A percentile compares a stretch with the other conserved stretches of the same genome.
Conservation (phyloP, 2,113 vertebrate species). For the Hypanus sabinus region DNA sequence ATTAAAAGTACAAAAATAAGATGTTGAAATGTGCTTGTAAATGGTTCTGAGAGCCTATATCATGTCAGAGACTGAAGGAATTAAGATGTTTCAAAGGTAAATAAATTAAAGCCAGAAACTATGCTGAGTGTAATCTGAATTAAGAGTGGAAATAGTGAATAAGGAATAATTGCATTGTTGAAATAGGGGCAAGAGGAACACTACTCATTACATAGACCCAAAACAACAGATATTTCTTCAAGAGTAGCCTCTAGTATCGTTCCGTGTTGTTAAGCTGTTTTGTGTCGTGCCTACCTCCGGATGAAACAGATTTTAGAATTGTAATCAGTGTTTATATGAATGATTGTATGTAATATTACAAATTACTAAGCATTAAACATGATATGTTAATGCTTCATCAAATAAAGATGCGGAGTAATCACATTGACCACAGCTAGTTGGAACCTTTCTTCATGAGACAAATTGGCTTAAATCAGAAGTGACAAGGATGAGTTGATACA, state of each 20-base stretch:
- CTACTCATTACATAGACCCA: background rate
- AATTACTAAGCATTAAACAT: background rate
- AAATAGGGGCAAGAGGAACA: background rate
- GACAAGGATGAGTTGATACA: constrained; percentile 29
- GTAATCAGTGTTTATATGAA: background rate
- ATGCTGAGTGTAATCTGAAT: background rate
- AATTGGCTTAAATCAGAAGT: constrained; percentile 18
- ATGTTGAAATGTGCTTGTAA: background rate
- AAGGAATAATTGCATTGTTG: background rate
- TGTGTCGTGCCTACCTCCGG: too few species aligned
- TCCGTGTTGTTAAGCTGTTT: background rate
- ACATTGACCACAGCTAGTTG: background rate
- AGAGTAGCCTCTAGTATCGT: background rate
- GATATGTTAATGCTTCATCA: background rate
- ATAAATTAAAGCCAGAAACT: background rate
- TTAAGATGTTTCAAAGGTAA: background rate
- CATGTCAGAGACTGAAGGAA: background rate
- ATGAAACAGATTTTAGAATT: background rate
- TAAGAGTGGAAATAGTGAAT: background rate
- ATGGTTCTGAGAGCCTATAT: background rate
- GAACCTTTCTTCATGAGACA: constrained; percentile 7
- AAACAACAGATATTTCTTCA: background rate
- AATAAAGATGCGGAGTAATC: background rate
- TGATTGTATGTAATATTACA: background rate
- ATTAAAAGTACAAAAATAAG: background rate